A percentile compares a stretch with the other conserved stretches of the same genome.
Evolutionary conservation across 2,888 invertebrate genomes (phyloP).

Genomic region (Ariolimax columbianus): DNA sequence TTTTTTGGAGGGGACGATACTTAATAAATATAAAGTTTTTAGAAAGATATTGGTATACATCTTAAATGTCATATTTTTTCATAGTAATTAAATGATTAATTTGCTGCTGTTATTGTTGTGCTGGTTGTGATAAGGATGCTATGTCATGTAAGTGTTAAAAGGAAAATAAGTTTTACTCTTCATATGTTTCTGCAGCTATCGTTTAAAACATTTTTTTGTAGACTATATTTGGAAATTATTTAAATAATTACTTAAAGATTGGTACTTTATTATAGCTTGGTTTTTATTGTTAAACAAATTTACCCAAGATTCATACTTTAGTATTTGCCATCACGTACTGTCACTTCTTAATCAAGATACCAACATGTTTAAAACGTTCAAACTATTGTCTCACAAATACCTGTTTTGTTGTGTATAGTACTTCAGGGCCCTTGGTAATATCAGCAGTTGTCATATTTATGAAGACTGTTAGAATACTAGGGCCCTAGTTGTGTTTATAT

Average conservation of each 20-base stretch:
- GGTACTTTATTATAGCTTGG: too few species aligned
- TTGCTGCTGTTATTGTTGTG: neutral
- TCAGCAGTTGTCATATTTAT: neutral
- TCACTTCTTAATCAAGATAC: constrained; percentile 53
- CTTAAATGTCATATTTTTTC: neutral
- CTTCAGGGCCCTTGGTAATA: neutral
- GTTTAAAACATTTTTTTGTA: too few species aligned
- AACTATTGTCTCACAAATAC: neutral
- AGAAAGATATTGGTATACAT: neutral
- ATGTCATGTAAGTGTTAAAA: neutral
- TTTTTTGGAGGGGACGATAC: neutral
- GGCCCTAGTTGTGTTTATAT: too few species aligned
- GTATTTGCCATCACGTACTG: constrained; percentile 39
- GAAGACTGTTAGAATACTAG: too few species aligned
- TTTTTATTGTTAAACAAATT: neutral
- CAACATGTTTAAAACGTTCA: constrained; percentile 9
- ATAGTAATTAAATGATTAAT: neutral
- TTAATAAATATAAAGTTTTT: neutral
- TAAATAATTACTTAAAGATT: neutral
- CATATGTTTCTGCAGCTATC: neutral
- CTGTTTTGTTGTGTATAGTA: neutral
- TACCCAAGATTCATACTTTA: neutral
- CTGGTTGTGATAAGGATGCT: too few species aligned
- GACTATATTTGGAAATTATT: neutral
- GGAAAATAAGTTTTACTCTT: neutral